Evolutionary conservation across 2,888 invertebrate species (phyloP), one percentile per base, ranked within the genome.

Genomic region (Pollenia amentaria): DNA sequence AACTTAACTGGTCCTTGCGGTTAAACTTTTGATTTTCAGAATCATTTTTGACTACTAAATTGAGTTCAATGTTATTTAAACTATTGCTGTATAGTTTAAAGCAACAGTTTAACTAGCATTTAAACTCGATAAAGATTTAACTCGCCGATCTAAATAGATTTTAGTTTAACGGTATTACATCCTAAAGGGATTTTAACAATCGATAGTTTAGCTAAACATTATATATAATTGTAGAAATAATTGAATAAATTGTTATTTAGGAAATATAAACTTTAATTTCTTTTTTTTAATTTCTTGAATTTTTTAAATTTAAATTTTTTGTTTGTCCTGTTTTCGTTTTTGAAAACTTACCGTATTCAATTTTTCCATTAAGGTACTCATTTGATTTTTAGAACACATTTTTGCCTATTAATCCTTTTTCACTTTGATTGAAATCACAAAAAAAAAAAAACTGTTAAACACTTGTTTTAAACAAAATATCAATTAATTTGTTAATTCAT

Each of bases 381-480:
- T 95, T 92, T 96, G 96, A 90, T 96, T 96, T 94, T 95, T 96
- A 92, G 95, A 95, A 94, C 96, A 96, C 96, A 96, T 95, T 89
- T 89, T 91, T 57, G 78, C 42, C 79, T 65, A 14, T 40, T 8
- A 14, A 69, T 67, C 57, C 42, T 38, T 21, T 57, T 57, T 64
- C n/a, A 53, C 53, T 40, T 55, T 16, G 44, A 10, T 38, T 69
- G 9, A 3, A 11, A 18, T 62, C n/a, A n/a, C n/a, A 9, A 64
- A 55, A 46, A 29, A 29, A 29, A 29, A 29, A 29, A 29, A 3
- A 21, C 21, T 1, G 11, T 29, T 8, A 70, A 64, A 62, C 12
- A 53, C 40, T 18, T 16, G 29, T 38, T 1, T 46, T n/a, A 42
- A 60, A 40, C 57, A 57, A 67, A 67, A 62, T 79, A 44, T 40